Percentiles rank a stretch among this genome's conserved stretches.
phyloP scores from a whole-genome alignment of 2,797 vertebrate genomes.

The Propithecus deckenii region DNA sequence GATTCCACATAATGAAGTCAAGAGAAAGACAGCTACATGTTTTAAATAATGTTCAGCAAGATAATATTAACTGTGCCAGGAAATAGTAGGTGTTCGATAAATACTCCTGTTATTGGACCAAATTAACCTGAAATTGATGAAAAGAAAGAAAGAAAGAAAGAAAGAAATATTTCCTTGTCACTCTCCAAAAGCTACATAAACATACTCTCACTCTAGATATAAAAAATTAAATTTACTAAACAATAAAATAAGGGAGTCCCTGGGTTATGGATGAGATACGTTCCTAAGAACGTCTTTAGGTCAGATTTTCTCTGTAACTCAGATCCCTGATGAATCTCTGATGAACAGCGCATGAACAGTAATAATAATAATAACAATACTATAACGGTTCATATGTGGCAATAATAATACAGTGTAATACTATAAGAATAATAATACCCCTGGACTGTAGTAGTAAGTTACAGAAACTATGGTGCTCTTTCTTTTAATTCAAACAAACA shows the following conservation, averaged over 20 bases:
- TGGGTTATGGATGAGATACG: too few relatives aligned
- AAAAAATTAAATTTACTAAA: constrained; percentile 33
- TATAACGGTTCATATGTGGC: background rate
- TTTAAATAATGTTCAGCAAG: constrained; percentile 30
- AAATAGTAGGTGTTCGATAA: background rate
- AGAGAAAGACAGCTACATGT: background rate
- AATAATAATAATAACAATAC: background rate
- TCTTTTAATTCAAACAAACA: background rate
- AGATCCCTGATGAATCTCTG: background rate
- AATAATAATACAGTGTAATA: background rate
- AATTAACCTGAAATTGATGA: constrained; percentile 22
- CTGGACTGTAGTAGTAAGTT: background rate
- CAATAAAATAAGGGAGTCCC: background rate
- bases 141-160: constrained; percentile 29
- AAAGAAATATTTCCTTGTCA: background rate
- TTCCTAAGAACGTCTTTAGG: too few relatives aligned
- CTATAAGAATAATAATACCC: background rate
- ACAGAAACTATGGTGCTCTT: background rate
- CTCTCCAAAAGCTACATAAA: constrained; percentile 15
- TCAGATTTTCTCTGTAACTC: background rate
- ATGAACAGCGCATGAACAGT: background rate
- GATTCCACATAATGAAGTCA: background rate
- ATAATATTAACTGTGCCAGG: background rate
- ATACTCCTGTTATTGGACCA: background rate
- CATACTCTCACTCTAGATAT: background rate